Conservation (phyloP, 2,113 vertebrate genomes). For the Cyrtonyx montezumae region DNA sequence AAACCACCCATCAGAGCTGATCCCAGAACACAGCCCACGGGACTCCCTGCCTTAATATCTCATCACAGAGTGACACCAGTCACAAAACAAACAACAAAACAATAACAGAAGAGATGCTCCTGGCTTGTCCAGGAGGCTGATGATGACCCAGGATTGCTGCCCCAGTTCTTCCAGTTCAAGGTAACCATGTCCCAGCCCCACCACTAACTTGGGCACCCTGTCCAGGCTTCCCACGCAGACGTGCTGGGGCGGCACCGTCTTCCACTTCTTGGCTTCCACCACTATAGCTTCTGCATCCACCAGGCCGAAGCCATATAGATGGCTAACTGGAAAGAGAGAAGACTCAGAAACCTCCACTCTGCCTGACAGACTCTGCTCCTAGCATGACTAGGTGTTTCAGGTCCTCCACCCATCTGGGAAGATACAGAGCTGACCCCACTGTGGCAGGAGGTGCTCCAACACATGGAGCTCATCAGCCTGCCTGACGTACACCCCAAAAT, state of each 20-base stretch:
- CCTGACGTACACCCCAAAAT: background rate
- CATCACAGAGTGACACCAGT: background rate
- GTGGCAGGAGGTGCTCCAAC: background rate
- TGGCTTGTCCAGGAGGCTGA: background rate
- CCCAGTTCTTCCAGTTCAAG: background rate
- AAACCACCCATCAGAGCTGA: background rate
- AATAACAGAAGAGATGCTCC: background rate
- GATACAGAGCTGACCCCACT: rapidly evolving
- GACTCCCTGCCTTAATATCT: background rate
- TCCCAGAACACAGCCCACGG: rapidly evolving
- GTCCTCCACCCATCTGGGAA: background rate
- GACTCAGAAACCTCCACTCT: slow-evolving; percentile 64
- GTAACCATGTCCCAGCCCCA: background rate
- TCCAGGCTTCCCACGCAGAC: slow-evolving; percentile 80
- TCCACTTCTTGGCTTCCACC: slow-evolving; percentile 89
- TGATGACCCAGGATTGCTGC: background rate
- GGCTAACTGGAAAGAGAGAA: slow-evolving; percentile 88
- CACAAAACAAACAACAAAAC: background rate
- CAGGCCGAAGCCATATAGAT: slow-evolving; percentile 94
- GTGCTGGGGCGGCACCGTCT: slow-evolving; percentile 85
- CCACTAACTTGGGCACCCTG: slow-evolving; percentile 83
- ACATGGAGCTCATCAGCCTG: background rate
- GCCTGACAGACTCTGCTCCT: background rate
- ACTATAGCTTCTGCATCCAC: slow-evolving; percentile 93
- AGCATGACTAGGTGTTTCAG: background rate